Evolutionary conservation across 1,140 invertebrate species (phyloP).

Genomic region (Zaprionus gabonicus): DNA sequence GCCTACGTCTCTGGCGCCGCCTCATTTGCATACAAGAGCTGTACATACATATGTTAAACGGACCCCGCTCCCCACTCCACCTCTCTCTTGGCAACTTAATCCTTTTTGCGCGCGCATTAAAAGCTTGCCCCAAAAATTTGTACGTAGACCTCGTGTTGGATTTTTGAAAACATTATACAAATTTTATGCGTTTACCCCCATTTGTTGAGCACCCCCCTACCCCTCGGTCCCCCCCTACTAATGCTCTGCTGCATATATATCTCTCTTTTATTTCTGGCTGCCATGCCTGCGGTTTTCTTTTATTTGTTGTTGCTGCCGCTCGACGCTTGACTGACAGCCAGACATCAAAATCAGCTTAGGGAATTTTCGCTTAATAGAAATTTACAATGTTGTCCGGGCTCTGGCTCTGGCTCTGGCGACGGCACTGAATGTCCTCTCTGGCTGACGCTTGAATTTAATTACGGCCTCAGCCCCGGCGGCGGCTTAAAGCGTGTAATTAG

Average conservation of each 20-base stretch:
- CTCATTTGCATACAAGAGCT: slow-evolving; percentile 56
- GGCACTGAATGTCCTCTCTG: slow-evolving; percentile 34
- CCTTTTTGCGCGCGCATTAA: slow-evolving; percentile 67
- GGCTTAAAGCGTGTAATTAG: slow-evolving; percentile 72
- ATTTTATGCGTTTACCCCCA: slow-evolving; percentile 46
- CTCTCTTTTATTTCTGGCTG: slow-evolving; percentile 39
- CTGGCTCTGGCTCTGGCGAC: neutral
- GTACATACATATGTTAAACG: slow-evolving; percentile 56
- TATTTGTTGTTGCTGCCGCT: slow-evolving; percentile 25
- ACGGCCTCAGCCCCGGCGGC: slow-evolving; percentile 54
- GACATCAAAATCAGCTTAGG: slow-evolving; percentile 72
- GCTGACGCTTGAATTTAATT: slow-evolving; percentile 62
- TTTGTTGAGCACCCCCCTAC: neutral
- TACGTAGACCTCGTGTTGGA: slow-evolving; percentile 39
- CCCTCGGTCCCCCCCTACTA: neutral
- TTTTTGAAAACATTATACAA: slow-evolving; percentile 54
- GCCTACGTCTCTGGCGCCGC: slow-evolving; percentile 31
- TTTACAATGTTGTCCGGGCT: slow-evolving; percentile 59
- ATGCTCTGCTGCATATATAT: neutral
- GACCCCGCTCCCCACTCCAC: neutral
- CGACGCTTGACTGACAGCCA: slow-evolving; percentile 60
- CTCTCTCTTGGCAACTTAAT: slow-evolving; percentile 36
- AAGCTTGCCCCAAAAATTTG: slow-evolving; percentile 57
- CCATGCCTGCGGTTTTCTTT: slow-evolving; percentile 50
- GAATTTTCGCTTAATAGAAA: slow-evolving; percentile 69